phyloP scores from a whole-genome alignment of 2,113 vertebrate genomes.

The Siniperca chuatsi region DNA sequence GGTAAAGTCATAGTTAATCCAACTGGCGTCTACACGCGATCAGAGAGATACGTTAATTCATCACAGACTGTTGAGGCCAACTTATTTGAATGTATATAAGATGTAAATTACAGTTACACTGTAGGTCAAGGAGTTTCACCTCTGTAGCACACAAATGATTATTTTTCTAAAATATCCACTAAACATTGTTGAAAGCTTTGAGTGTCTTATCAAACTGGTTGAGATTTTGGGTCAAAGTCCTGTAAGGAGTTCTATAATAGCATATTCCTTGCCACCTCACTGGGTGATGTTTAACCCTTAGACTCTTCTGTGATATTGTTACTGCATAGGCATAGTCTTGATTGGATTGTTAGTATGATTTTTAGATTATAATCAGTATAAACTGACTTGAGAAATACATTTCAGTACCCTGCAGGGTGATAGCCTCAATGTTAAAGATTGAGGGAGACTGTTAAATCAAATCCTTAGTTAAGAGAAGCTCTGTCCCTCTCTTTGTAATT shows the following conservation, averaged over 20 bases:
- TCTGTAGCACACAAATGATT: not conserved
- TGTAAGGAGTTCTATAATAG: slow-evolving; percentile 14
- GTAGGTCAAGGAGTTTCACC: not conserved
- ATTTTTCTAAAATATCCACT: not conserved
- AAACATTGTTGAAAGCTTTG: not conserved
- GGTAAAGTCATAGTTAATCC: slow-evolving; percentile 21
- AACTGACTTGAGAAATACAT: not conserved
- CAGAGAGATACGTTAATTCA: not conserved
- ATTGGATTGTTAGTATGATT: not conserved
- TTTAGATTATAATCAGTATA: not conserved
- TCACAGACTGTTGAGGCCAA: not conserved
- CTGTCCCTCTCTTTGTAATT: not conserved
- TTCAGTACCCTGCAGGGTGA: not conserved
- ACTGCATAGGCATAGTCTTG: not conserved
- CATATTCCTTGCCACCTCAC: slow-evolving; percentile 60
- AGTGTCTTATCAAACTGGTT: slow-evolving; percentile 13
- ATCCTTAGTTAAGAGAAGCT: not conserved
- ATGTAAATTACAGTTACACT: not conserved
- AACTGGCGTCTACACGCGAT: not conserved
- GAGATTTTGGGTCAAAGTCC: slow-evolving; percentile 70
- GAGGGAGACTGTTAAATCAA: not conserved
- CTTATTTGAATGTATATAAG: not conserved
- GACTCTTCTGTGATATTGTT: slow-evolving; percentile 52
- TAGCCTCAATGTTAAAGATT: not conserved
- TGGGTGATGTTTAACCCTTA: slow-evolving; percentile 68